Conservation (phyloP, 2,797 vertebrate species). For the Cheirogaleus major region DNA sequence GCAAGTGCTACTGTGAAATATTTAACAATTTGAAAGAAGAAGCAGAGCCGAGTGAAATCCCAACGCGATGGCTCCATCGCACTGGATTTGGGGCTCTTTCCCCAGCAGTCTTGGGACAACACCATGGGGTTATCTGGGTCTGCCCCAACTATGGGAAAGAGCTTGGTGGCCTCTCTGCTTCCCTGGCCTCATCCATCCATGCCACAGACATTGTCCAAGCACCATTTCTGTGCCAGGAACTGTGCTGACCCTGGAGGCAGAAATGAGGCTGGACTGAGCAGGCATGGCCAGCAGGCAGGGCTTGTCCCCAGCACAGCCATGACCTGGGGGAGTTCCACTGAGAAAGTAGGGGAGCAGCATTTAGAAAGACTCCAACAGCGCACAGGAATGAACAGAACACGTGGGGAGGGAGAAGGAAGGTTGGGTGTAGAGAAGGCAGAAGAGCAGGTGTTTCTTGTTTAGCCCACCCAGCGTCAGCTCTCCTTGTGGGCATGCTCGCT, state of each 20-base stretch:
- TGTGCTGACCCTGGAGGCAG: neutral
- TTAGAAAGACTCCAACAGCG: neutral
- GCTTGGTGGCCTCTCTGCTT: neutral
- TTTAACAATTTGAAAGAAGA: neutral
- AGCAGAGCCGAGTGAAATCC: neutral
- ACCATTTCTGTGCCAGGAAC: neutral
- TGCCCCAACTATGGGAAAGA: neutral
- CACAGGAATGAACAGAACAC: neutral
- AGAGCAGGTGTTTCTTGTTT: neutral
- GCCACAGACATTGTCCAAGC: neutral
- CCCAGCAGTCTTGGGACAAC: neutral
- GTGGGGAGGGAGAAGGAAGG: neutral
- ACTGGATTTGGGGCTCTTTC: neutral
- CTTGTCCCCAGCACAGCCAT: neutral
- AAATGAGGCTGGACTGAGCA: neutral
- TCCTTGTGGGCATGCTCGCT: neutral
- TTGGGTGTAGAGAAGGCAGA: neutral
- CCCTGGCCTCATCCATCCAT: neutral
- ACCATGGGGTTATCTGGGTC: neutral
- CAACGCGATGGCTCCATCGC: neutral
- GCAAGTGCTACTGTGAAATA: neutral
- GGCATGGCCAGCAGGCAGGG: neutral
- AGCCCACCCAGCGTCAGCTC: neutral
- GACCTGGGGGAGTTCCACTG: neutral
- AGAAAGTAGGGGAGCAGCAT: neutral